Conservation (phyloP, 2,888 invertebrate species). For the Dendrolimus houi region DNA sequence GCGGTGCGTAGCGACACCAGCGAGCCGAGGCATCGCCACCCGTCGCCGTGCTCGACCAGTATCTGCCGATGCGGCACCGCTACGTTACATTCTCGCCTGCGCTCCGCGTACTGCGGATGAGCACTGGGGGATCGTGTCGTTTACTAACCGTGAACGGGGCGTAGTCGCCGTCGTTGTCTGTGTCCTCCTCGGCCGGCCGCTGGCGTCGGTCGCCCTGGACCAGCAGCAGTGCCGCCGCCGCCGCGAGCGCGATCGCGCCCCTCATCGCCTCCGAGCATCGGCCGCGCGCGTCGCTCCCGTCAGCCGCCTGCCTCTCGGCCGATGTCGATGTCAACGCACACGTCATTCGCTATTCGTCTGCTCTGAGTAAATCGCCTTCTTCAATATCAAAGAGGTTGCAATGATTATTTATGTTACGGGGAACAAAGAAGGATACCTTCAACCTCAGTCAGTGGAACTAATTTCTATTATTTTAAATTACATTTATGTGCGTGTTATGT, state of each 20-base stretch:
- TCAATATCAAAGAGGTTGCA: too few relatives aligned
- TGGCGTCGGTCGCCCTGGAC: background rate
- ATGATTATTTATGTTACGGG: too few relatives aligned
- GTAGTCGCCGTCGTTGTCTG: constrained; percentile 26
- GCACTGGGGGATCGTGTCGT: background rate
- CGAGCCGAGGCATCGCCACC: constrained; percentile 26
- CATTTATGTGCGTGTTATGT: too few relatives aligned
- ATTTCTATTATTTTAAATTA: too few relatives aligned
- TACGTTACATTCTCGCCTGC: too few relatives aligned
- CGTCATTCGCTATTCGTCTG: too few relatives aligned
- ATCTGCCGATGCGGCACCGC: constrained; percentile 17
- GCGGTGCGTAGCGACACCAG: constrained; percentile 33
- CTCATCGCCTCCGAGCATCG: constrained; percentile 11
- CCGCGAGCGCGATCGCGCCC: constrained; percentile 14
- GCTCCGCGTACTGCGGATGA: too few relatives aligned
- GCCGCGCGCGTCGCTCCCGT: constrained; percentile 1
- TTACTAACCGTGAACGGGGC: constrained; percentile 40
- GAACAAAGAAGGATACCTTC: too few relatives aligned
- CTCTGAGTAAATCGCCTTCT: too few relatives aligned
- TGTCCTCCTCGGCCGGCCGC: constrained; percentile 5
- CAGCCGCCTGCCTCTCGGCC: background rate
- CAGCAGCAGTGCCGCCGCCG: constrained; percentile 7
- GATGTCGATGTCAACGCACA: too few relatives aligned
- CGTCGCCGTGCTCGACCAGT: constrained; percentile 31
- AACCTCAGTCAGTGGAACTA: too few relatives aligned